phyloP scores from a whole-genome alignment of 2,113 vertebrate species.

The Stegastes partitus region DNA sequence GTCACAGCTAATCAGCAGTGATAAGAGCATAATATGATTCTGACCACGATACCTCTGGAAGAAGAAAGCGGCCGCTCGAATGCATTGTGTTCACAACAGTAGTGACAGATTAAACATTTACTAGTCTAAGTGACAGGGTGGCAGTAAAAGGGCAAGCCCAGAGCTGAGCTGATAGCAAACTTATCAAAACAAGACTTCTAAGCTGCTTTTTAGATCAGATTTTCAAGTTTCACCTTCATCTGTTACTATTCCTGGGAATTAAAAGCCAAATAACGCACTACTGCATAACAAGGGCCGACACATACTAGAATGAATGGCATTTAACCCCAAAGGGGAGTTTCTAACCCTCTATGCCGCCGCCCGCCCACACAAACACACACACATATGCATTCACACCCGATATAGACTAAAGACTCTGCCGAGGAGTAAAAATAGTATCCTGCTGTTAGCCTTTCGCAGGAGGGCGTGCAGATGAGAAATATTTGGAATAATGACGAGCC shows the following conservation, averaged over 20 bases:
- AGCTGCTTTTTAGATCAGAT: conserved; percentile 19
- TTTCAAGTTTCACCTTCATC: conserved; percentile 19
- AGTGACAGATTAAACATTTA: conserved; percentile 74
- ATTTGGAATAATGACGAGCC: conserved; percentile 53
- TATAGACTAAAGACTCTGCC: conserved; percentile 58
- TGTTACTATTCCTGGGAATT: conserved; percentile 29
- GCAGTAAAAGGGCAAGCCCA: conserved; percentile 48
- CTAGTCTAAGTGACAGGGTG: conserved; percentile 37
- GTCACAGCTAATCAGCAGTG: conserved; percentile 34
- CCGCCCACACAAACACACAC: conserved; percentile 30
- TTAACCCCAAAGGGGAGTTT: conserved; percentile 54
- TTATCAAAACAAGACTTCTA: conserved; percentile 32
- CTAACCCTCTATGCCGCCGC: conserved; percentile 23
- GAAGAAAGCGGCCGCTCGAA: conserved; percentile 47
- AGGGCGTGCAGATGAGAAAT: conserved; percentile 59
- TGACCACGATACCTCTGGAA: conserved; percentile 18
- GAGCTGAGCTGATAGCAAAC: conserved; percentile 50
- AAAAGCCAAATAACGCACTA: conserved; percentile 12
- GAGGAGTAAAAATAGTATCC: conserved; percentile 64
- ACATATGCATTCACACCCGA: conserved; percentile 28
- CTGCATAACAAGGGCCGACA: background rate
- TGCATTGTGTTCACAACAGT: conserved; percentile 34
- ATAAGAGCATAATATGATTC: conserved; percentile 26
- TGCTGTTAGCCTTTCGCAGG: conserved; percentile 44
- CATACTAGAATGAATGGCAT: conserved; percentile 41